Conservation (phyloP, 2,797 vertebrate species). For the Huso huso region DNA sequence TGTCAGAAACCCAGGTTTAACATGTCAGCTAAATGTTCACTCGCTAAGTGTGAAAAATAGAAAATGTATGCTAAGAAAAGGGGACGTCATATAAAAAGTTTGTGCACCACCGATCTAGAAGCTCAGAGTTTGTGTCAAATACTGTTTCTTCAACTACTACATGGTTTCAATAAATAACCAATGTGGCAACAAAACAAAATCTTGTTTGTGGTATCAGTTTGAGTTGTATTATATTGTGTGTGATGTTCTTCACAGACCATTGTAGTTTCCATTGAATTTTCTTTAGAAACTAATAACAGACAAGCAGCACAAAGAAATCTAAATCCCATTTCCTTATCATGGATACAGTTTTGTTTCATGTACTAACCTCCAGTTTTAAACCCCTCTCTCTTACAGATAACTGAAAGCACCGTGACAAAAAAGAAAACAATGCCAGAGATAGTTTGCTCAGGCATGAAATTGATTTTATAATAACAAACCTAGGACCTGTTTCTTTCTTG, state of each 20-base stretch:
- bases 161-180: no score
- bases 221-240: no score
- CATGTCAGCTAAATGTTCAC: no score
- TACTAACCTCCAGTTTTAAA: neutral
- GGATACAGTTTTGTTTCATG: conserved; percentile 39
- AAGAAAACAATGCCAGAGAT: conserved; percentile 66
- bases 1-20: no score
- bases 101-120: no score
- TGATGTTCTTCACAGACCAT: neutral
- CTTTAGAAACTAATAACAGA: conserved; percentile 32
- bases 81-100: no score
- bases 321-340: conserved; percentile 22
- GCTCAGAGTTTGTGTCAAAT: no score
- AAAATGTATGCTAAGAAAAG: no score
- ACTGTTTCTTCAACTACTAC: no score
- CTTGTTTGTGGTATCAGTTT: no score
- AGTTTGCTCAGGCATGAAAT: conserved; percentile 90
- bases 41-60: no score
- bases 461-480: conserved; percentile 99
- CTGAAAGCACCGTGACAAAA: conserved; percentile 44
- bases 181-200: no score
- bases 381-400: conserved; percentile 29
- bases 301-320: conserved; percentile 19
- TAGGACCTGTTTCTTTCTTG: conserved; percentile 75
- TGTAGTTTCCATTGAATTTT: neutral